Evolutionary conservation across 2,797 vertebrate species (phyloP).

Genomic region (Danio albolineatus): DNA sequence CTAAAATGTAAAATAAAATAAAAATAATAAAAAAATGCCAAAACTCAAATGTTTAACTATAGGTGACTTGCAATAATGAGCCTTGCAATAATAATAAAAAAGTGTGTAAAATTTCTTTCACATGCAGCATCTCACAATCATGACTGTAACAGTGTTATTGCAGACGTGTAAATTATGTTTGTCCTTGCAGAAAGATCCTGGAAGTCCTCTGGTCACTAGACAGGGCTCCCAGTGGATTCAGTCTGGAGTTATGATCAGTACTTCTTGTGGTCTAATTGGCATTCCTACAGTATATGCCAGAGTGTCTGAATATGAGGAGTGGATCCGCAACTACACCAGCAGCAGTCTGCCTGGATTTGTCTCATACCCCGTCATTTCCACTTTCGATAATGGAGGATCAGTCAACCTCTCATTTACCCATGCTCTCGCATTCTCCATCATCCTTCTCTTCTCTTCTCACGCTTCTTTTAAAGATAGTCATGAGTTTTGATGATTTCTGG

Average conservation of each 20-base stretch:
- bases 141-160: not conserved
- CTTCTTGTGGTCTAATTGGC: too few relatives aligned
- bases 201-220: constrained; percentile 60
- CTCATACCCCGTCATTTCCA: too few relatives aligned
- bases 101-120: too few relatives aligned
- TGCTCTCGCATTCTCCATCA: not conserved
- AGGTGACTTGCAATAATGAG: too few relatives aligned
- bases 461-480: constrained; percentile 1
- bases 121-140: too few relatives aligned
- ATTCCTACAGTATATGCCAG: constrained; percentile 46
- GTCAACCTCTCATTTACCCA: constrained; percentile 6
- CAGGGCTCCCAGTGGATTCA: constrained; percentile 49
- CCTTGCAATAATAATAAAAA: too few relatives aligned
- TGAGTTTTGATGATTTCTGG: not conserved
- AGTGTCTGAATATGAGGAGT: constrained; percentile 52
- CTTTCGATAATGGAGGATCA: not conserved
- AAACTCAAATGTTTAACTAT: too few relatives aligned
- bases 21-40: too few relatives aligned
- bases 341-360: too few relatives aligned
- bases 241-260: constrained; percentile 49
- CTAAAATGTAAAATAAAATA: too few relatives aligned
- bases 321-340: constrained; percentile 27
- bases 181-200: constrained; percentile 44
- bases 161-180: not conserved
- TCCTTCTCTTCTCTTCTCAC: not conserved